Conservation (phyloP, 2,888 invertebrate genomes). For the Drosophila paramelanica region DNA sequence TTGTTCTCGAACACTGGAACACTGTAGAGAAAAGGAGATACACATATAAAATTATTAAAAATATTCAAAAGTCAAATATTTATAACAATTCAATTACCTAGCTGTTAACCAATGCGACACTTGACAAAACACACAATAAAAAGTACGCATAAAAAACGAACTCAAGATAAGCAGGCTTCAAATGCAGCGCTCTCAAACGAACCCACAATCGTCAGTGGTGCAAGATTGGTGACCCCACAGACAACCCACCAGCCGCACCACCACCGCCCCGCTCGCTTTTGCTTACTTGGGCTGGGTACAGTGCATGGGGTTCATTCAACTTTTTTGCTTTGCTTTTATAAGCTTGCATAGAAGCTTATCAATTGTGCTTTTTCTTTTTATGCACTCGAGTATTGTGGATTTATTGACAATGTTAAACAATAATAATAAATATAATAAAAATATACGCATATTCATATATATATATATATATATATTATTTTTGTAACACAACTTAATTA, state of each 20-base stretch:
- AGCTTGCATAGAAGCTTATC: no score
- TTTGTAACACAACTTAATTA: no score
- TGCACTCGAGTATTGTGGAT: constrained; percentile 5
- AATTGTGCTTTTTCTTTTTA: no score
- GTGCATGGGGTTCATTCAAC: constrained; percentile 64
- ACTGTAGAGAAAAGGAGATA: no score
- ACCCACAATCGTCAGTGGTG: constrained; percentile 11
- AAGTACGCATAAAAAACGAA: constrained; percentile 53
- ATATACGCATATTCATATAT: no score
- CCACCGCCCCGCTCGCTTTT: constrained; percentile 6
- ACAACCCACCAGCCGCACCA: constrained; percentile 2
- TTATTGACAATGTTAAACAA: not conserved
- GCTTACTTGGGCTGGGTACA: constrained; percentile 28
- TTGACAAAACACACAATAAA: constrained; percentile 44
- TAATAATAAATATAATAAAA: no score
- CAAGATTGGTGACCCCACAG: constrained; percentile 15
- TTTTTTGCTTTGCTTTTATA: constrained; percentile 58
- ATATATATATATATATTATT: no score
- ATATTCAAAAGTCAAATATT: not conserved
- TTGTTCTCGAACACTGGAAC: no score
- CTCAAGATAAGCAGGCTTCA: constrained; percentile 58
- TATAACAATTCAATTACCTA: constrained; percentile 29
- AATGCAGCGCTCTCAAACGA: constrained; percentile 54
- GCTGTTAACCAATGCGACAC: constrained; percentile 50
- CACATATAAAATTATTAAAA: no score